phyloP scores from a whole-genome alignment of 2,113 vertebrate genomes.

The Campylomormyrus numenius region DNA sequence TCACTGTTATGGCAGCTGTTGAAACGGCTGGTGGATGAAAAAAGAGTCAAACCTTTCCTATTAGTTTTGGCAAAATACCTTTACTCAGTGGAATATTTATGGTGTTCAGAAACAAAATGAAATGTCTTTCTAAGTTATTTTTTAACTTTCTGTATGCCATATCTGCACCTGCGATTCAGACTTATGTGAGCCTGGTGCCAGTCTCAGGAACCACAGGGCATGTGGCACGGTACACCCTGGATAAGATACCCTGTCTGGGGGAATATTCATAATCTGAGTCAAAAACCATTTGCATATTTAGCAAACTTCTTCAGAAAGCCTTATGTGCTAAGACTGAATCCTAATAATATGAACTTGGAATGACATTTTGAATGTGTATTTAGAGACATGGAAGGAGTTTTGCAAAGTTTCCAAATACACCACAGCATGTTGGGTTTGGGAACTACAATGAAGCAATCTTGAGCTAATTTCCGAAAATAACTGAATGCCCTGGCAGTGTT shows the following conservation, averaged over 20 bases:
- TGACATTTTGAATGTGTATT: neutral
- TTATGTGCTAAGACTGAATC: neutral
- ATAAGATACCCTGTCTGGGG: neutral
- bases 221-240: neutral
- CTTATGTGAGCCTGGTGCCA: neutral
- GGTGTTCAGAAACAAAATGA: neutral
- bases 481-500: neutral
- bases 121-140: neutral
- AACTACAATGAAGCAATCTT: neutral
- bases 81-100: neutral
- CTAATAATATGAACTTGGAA: neutral
- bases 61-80: neutral
- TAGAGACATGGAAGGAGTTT: neutral
- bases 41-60: neutral
- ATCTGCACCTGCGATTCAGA: neutral
- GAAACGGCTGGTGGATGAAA: neutral
- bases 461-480: neutral
- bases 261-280: neutral
- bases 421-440: neutral
- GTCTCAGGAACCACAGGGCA: neutral
- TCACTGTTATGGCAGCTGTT: conserved; percentile 8
- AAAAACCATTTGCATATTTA: neutral
- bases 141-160: neutral
- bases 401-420: neutral
- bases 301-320: neutral